These are phyloP conservation scores for Eidolon dupreanum DNA, from an alignment of 2,797 vertebrate genomes.

Conservation along the genomic window DNA sequence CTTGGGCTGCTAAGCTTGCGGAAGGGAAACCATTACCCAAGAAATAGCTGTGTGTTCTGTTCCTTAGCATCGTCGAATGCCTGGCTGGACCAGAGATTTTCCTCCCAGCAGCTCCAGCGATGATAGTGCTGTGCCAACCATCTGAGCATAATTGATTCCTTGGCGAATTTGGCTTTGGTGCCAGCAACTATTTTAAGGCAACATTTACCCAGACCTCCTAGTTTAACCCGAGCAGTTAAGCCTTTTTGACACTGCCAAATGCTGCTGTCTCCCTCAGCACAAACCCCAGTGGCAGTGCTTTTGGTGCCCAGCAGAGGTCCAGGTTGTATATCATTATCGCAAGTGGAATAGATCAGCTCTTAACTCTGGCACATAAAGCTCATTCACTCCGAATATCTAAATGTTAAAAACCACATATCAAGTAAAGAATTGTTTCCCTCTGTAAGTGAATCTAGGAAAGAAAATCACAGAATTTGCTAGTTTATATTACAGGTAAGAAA, in stretches of 20 bases:
- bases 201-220: background rate
- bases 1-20: background rate
- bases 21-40: slow-evolving; percentile 10
- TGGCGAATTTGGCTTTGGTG: slow-evolving; percentile 22
- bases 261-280: background rate
- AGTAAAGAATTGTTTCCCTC: slow-evolving; percentile 32
- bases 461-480: background rate
- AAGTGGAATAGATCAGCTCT: slow-evolving; percentile 1
- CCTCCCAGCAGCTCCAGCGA: background rate
- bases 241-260: slow-evolving; percentile 29
- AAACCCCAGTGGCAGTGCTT: background rate
- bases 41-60: background rate
- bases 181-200: background rate
- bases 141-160: slow-evolving; percentile 39
- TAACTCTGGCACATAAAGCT: background rate
- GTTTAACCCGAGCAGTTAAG: slow-evolving; percentile 44
- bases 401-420: background rate
- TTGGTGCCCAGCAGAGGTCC: background rate
- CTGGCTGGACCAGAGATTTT: slow-evolving; percentile 7
- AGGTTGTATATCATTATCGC: background rate
- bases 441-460: slow-evolving; percentile 35
- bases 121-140: background rate
- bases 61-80: background rate
- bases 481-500: slow-evolving; percentile 14
- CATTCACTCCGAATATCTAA: background rate